Percentiles rank a stretch among this genome's conserved stretches.
phyloP scores from a whole-genome alignment of 2,888 invertebrate genomes.

The Dyspetes luteomarginatus region DNA sequence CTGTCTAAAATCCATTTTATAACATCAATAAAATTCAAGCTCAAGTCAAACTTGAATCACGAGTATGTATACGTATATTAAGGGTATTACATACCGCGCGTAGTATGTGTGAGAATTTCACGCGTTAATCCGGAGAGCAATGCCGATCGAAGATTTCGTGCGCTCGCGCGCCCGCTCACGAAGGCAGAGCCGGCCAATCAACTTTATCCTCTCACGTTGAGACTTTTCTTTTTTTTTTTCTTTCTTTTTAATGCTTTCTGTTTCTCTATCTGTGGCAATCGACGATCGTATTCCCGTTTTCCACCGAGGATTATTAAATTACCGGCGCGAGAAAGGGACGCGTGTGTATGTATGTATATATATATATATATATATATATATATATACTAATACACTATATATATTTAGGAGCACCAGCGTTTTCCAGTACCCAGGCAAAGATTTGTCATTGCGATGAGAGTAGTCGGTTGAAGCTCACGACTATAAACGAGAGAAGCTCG shows the following conservation, averaged over 20 bases:
- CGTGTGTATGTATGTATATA: not conserved
- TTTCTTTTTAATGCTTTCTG: conserved; percentile 18
- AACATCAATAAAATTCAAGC: conserved; percentile 55
- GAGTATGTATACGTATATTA: not conserved
- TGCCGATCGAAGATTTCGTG: conserved; percentile 38
- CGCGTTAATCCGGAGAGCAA: conserved; percentile 51
- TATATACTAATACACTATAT: not conserved
- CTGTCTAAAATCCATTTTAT: conserved; percentile 51
- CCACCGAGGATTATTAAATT: conserved; percentile 63
- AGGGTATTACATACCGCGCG: not conserved
- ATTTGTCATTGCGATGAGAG: conserved; percentile 65
- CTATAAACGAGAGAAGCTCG: conserved; percentile 16
- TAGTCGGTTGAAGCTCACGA: conserved; percentile 54
- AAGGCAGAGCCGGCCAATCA: conserved; percentile 59
- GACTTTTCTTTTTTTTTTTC: conserved; percentile 15
- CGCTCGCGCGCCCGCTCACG: conserved; percentile 39
- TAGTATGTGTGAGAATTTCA: conserved; percentile 46
- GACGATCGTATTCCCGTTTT: conserved; percentile 62
- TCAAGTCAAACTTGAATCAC: conserved; percentile 38
- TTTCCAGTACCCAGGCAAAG: conserved; percentile 51
- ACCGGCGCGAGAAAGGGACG: conserved; percentile 29
- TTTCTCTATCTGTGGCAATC: conserved; percentile 42
- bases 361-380: not conserved
- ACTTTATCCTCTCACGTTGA: conserved; percentile 45
- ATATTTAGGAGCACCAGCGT: conserved; percentile 9